Base-by-base conservation (phyloP, 2,797 vertebrate species). In the Rousettus madagascariensis region DNA sequence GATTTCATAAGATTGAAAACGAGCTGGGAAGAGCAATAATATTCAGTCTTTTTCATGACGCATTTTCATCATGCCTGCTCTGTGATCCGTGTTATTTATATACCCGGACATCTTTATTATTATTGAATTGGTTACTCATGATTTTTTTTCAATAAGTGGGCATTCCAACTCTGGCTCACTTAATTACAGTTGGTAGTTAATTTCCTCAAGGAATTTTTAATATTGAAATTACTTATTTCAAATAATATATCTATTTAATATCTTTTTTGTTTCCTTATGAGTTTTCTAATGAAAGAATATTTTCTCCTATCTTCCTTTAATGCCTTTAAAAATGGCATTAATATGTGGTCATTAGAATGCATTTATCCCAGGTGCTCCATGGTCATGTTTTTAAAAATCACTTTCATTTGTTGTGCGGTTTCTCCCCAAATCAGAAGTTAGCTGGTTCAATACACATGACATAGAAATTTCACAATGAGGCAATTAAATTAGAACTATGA, bases 401-500 rank as follows among this genome's bases (percentile, higher is more conserved):
- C 22, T 88, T 92, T 78, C 77, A 63, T 78, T 94, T 94, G 10
- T 91, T 92, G 87, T 71, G 30, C n/a, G 11, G 15, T 86, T 97
- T 91, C n/a, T 87, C 12, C 28, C 10, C 61, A 86, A 82, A 97
- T 53, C 55, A 93, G 69, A 95, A 96, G 51, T 79, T 49, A 86
- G 68, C 80, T 12, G 80, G 59, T 89, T 17, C n/a, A 71, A 51
- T 55, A 84, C 65, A 80, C 41, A 43, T 72, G 46, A n/a, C 19
- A 63, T 61, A 63, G 59, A 69, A 93, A 91, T 53, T 24, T 94
- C 28, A 61, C 26, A 68, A 0, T 83, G 65, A 96, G 19, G 6
- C 66, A 72, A 80, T 95, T 97, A 57, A 71, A 91, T 94, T 94
- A 80, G 28, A 97, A 93, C 96, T 92, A 92, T 68, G 90, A 49